Evolutionary conservation across 2,888 invertebrate genomes (phyloP), one percentile per base, ranked within the genome.

Genomic region (Augiades crinisus): DNA sequence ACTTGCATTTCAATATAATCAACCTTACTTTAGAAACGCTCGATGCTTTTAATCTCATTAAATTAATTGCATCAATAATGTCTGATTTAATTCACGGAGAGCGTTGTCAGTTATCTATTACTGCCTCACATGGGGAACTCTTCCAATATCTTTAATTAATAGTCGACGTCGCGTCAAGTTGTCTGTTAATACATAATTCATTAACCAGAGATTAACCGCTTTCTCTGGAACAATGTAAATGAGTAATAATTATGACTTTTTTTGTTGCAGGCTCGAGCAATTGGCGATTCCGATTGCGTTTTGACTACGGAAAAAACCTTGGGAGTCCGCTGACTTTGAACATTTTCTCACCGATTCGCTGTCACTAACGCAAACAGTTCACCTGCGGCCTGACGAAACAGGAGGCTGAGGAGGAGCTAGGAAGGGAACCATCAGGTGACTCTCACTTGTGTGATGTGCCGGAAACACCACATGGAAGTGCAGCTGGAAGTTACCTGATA

Each of bases 401-500:
- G 7, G 8, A 36, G 34, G 24, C 36, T 46, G 24, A 36, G 46
- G 33, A 14, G 34, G 36, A 46, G 46, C 46, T 24, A 47, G 17
- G 33, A 10, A 44, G 43, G 10, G 24, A 30, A 41, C 16, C 17
- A 50, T 51, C 53, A 56, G 56, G 68, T 65, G 69, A 60, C 57
- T 49, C 57, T 72, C 73, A 77, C 77, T 71, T 70, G 80, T 85
- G 88, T 82, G 79, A 88, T 89, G 88, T 79, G 78, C 82, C 72
- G 79, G 78, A 74, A 72, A 80, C 81, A 81, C 72, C 78, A 70
- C 80, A 77, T 72, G 61, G 72, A 69, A 74, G 78, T 81, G 78
- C 79, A 78, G 63, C 72, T 82, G 65, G 87, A 87, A 65, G 81
- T 85, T 70, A 89, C 87, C 71, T 86, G 84, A 84, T 65, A 61